Percentiles rank a stretch among this genome's conserved stretches.
These are phyloP conservation scores for Tipula unca DNA, from an alignment of 2,888 invertebrate species.

Conservation along the genomic window DNA sequence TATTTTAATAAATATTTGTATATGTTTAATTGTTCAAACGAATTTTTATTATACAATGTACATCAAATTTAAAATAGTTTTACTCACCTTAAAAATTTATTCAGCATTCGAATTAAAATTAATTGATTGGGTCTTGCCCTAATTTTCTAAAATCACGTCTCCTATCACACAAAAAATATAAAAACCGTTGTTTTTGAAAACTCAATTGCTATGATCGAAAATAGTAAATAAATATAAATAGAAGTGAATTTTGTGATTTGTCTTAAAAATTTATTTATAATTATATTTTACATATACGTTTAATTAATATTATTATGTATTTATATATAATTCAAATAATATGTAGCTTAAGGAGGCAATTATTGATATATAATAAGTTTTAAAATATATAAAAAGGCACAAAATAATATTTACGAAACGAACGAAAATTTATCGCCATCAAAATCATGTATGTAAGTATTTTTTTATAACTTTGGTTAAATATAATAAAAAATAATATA, in stretches of 20 bases:
- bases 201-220: not conserved
- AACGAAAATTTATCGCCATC: not conserved
- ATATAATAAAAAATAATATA: not conserved
- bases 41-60: not conserved
- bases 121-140: not conserved
- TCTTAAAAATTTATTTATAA: not conserved
- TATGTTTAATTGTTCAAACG: not conserved
- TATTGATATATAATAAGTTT: not conserved
- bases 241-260: not conserved
- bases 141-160: not conserved
- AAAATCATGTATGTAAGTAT: not conserved
- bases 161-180: not conserved
- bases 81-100: not conserved
- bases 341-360: not conserved
- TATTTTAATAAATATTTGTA: not conserved
- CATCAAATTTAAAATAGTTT: too few relatives aligned
- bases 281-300: not conserved
- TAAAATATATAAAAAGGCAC: not conserved
- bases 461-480: conserved; percentile 8
- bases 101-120: not conserved
- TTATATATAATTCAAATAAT: not conserved
- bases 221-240: not conserved
- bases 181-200: not conserved
- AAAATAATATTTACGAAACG: not conserved
- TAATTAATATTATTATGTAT: not conserved